Base-by-base conservation (phyloP, 1,140 invertebrate genomes). In the Drosophila miranda region DNA sequence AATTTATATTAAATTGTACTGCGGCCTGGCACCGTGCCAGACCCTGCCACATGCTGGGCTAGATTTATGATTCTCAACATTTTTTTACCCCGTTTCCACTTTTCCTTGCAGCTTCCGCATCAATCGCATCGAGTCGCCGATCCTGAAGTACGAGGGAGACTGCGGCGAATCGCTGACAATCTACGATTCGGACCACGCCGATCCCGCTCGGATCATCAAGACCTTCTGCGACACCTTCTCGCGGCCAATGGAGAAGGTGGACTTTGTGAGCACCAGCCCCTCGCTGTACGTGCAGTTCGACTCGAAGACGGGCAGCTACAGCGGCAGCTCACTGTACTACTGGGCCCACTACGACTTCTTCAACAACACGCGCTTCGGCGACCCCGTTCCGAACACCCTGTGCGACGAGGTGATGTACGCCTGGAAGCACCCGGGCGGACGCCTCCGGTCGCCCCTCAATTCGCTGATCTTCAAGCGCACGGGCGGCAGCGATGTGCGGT, bases 261-360 rank as follows among this genome's bases (percentile, higher is more conserved):
- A 97, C 84, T 97, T 98, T 78, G 95, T 97, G 0, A 97, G 96
- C 0, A 96, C 95, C 0, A 95, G 95, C 6, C 96, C 95, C 73
- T 94, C 96, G 0, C 93, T 98, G 45, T 97, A 96, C 79, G 96
- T 98, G 0, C 93, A 96, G 59, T 97, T 97, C 80, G 96, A 97
- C 81, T 97, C 96, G 87, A 97, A 97, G 88, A 97, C 96, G 1
- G 96, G 96, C n/a, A 96, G 95, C 70, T 97, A 97, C 76, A 96
- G 95, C 23, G 96, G 96, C 91, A 96, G 93, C 16, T 97, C 96
- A 0, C 91, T 98, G 0, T 97, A 97, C 87, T 97, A 97, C 88
- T 97, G 96, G 96, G 96, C 96, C 0, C 96, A 97, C 89, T 98
- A 97, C 75, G 96, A 98, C 80, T 98, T 97, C 91, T 97, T 97